Percentiles rank a stretch among this genome's conserved stretches.
Evolutionary conservation across 2,113 vertebrate species (phyloP).

Genomic region (Dromiciops gliroides): DNA sequence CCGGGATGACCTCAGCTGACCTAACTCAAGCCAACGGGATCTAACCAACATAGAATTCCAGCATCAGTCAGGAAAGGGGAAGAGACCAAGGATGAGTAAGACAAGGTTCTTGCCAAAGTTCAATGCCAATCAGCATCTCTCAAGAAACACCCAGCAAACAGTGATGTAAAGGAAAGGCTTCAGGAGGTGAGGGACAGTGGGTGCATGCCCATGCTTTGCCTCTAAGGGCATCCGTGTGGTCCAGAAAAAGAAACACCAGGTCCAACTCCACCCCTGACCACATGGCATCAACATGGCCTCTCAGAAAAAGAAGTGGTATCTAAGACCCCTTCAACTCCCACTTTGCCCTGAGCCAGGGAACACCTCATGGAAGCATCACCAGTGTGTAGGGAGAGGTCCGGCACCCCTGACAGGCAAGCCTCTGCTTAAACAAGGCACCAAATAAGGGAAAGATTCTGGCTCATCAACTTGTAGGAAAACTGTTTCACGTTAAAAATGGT

Average conservation of each 20-base stretch:
- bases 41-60: not conserved
- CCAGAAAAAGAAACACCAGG: slow-evolving; percentile 46
- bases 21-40: not conserved
- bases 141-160: slow-evolving; percentile 34
- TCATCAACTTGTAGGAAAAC: slow-evolving; percentile 83
- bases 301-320: slow-evolving; percentile 60
- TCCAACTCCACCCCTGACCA: not conserved
- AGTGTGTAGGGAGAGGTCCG: slow-evolving; percentile 71
- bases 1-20: not conserved
- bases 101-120: not conserved
- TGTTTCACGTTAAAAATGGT: slow-evolving; percentile 88
- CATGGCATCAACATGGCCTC: slow-evolving; percentile 8
- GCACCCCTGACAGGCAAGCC: slow-evolving; percentile 76
- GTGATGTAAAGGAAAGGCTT: slow-evolving; percentile 41
- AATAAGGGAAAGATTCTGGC: slow-evolving; percentile 89
- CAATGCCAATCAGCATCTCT: slow-evolving; percentile 15
- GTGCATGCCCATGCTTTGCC: slow-evolving; percentile 5
- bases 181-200: slow-evolving; percentile 31
- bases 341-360: slow-evolving; percentile 26
- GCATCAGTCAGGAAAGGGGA: not conserved
- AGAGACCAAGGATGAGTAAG: slow-evolving; percentile 31
- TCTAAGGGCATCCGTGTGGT: slow-evolving; percentile 1
- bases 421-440: slow-evolving; percentile 85
- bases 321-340: slow-evolving; percentile 59
- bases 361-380: slow-evolving; percentile 58